phyloP scores from a whole-genome alignment of 2,888 invertebrate genomes.

The Dynastes tityus region DNA sequence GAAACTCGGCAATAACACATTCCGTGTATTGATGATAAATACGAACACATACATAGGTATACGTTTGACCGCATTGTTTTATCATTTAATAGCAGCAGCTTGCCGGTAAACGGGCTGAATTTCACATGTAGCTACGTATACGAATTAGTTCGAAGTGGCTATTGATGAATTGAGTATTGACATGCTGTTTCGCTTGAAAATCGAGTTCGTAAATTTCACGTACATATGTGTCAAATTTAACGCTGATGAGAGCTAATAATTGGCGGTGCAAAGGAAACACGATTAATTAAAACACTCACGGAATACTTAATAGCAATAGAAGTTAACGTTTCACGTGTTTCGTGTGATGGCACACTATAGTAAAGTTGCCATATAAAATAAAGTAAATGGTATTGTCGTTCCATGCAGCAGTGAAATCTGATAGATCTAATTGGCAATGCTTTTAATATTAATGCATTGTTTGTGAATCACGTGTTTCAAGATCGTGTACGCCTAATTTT shows the following conservation, averaged over 20 bases:
- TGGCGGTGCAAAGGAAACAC: slow-evolving; percentile 6
- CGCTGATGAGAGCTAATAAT: slow-evolving; percentile 20
- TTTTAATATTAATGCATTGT: too few species aligned
- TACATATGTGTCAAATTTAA: slow-evolving; percentile 6
- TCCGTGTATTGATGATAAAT: slow-evolving; percentile 10
- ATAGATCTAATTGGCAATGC: too few species aligned
- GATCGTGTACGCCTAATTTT: too few species aligned
- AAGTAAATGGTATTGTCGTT: too few species aligned
- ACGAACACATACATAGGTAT: neutral
- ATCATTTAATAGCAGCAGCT: neutral
- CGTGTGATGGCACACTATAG: neutral
- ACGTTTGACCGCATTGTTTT: slow-evolving; percentile 42
- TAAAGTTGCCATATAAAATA: neutral
- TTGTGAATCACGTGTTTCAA: too few species aligned
- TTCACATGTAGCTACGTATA: slow-evolving; percentile 14
- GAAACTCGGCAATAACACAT: slow-evolving; percentile 39
- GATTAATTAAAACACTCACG: slow-evolving; percentile 10
- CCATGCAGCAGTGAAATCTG: neutral
- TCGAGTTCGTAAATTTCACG: neutral
- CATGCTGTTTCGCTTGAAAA: slow-evolving; percentile 10
- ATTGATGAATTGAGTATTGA: slow-evolving; percentile 29
- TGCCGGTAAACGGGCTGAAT: slow-evolving; percentile 6
- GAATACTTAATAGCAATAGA: slow-evolving; percentile 1
- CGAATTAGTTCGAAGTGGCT: neutral
- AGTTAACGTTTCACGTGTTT: neutral